Base-by-base conservation (phyloP, 2,888 invertebrate genomes). In the Diaprepes abbreviatus region DNA sequence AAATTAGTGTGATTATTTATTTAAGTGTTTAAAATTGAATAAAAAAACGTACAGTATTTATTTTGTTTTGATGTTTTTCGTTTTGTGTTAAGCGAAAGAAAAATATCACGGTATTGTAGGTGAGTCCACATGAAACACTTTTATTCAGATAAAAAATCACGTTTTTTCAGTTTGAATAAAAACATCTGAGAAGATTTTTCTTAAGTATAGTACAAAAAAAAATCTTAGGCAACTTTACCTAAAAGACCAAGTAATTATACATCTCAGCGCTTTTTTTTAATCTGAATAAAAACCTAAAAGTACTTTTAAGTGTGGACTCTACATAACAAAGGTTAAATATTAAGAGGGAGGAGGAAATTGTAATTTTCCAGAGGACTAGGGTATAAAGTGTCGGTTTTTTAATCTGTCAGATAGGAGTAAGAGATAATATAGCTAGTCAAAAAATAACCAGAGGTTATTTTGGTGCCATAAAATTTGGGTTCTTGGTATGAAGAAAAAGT, bases 151-250 rank as follows among this genome's bases (percentile, higher is more conserved):
- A 28, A 50, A 28, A 50, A 45, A 50, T 6, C 48, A 28, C 12
- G 24, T 28, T 24, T 24, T 24, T 50, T 50, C 14, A 50, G 48
- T 50, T 50, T 2, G 16, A n/a, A 16, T n/a, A 50, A 48, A 17
- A 40, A 16, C 63, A 52, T 28, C 31, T 38, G 24, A 19, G 40
- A 50, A 17, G 17, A 38, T 59, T 63, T 52, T 69, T 54, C 45
- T 69, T 67, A 54, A 58, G 57, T 52, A 68, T 55, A 63, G 68
- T 68, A 68, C 68, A 68, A 68, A 68, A 68, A 68, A 52, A 54
- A 40, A 40, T 21, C 10, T 48, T 58, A 64, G 50, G 31, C 63
- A 68, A 60, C 31, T 55, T 17, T 24, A 28, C 12, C 28, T 10
- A 17, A 58, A 68, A 64, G 64, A 69, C 69, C 69, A 69, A 69